Conservation (phyloP, 2,113 vertebrate species). For the Albula goreensis region DNA sequence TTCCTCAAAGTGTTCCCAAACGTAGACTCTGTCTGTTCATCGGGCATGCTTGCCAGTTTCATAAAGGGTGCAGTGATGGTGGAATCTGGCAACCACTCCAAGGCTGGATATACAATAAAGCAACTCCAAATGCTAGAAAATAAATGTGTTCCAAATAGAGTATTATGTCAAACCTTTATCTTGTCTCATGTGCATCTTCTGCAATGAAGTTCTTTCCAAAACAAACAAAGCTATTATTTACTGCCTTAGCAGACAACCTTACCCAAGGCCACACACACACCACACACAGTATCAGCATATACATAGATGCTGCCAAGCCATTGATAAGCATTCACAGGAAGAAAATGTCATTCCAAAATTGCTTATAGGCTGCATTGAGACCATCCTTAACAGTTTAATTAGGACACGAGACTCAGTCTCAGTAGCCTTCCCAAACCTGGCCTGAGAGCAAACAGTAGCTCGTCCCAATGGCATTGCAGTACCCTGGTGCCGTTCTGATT, state of each 20-base stretch:
- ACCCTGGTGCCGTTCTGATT: conserved; percentile 28
- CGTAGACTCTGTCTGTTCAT: background rate
- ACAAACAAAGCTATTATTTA: background rate
- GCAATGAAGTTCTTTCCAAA: background rate
- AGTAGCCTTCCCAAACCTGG: background rate
- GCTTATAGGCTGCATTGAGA: background rate
- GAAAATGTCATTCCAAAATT: background rate
- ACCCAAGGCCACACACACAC: background rate
- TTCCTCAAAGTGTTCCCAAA: background rate
- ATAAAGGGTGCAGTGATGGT: background rate
- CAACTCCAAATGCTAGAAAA: background rate
- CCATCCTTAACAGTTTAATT: background rate
- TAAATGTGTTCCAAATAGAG: background rate
- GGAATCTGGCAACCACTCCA: background rate
- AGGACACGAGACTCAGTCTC: background rate
- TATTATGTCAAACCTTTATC: background rate
- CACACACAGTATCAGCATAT: background rate
- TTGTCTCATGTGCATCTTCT: background rate
- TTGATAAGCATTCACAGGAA: background rate
- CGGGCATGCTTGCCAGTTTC: background rate
- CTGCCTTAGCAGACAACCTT: background rate
- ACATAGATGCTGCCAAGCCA: background rate
- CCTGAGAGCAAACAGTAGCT: background rate
- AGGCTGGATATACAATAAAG: background rate
- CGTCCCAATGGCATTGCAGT: conserved; percentile 16